Conservation (phyloP, 2,113 vertebrate genomes). For the Zosterops pallidus region DNA sequence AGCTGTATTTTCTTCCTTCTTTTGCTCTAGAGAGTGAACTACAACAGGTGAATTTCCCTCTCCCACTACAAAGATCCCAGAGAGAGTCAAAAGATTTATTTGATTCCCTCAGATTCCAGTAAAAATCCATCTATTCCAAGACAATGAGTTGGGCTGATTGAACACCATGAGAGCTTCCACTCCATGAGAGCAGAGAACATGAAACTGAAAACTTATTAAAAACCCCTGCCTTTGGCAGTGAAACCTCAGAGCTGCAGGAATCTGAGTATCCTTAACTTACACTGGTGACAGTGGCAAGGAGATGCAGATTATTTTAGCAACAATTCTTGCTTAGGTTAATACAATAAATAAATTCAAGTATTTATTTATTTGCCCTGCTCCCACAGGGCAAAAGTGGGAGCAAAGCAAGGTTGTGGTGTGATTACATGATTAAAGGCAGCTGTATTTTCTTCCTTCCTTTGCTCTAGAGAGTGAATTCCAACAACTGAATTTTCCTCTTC, state of each 20-base stretch:
- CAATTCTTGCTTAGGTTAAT: not conserved
- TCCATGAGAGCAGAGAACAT: no score
- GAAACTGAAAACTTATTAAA: no score
- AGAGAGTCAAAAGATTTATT: not conserved
- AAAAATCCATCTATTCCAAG: not conserved
- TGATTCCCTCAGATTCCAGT: not conserved
- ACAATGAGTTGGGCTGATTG: not conserved
- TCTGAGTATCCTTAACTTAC: not conserved
- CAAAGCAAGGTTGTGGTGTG: not conserved
- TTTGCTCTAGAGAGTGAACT: not conserved
- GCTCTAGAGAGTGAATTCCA: not conserved
- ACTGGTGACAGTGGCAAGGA: not conserved
- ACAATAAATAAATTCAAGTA: not conserved
- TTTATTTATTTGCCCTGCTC: no score
- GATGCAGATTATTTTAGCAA: not conserved
- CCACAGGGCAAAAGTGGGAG: not conserved
- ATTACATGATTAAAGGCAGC: not conserved
- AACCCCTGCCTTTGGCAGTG: no score
- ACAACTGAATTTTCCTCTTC: not conserved
- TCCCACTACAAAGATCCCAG: not conserved
- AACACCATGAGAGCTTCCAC: not conserved
- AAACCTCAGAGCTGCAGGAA: not conserved
- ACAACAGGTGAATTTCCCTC: not conserved
- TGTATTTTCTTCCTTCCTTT: not conserved
- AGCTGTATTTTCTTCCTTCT: not conserved